Conservation (phyloP, 2,113 vertebrate genomes). For the Sturnus vulgaris region DNA sequence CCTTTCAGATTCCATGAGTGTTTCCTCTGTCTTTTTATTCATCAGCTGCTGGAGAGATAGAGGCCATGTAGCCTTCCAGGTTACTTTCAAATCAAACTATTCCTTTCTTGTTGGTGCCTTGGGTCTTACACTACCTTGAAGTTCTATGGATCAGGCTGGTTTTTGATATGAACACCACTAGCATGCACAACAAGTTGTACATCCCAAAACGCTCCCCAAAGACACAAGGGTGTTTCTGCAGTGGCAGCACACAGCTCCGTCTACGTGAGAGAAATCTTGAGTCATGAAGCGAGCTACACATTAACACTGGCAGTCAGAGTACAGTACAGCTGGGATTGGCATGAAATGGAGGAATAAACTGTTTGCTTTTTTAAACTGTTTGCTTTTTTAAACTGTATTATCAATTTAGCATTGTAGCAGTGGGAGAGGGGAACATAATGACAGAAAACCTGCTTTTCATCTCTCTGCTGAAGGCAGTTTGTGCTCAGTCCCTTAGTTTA, state of each 20-base stretch:
- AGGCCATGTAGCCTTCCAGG: not conserved
- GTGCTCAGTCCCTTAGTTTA: not conserved
- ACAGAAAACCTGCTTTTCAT: not conserved
- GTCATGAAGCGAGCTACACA: fast-evolving
- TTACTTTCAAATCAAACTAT: not conserved
- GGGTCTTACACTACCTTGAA: not conserved
- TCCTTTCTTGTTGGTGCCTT: not conserved
- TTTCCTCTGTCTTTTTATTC: conserved; percentile 20
- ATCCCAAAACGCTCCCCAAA: not conserved
- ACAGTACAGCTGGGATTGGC: not conserved
- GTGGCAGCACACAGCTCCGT: not conserved
- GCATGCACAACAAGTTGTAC: not conserved
- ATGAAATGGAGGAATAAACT: not conserved
- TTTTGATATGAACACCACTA: not conserved
- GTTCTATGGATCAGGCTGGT: not conserved
- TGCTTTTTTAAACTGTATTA: not conserved
- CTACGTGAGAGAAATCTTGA: not conserved
- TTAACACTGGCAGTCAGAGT: not conserved
- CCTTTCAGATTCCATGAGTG: not conserved
- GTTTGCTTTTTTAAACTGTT: not conserved
- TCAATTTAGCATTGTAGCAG: not conserved
- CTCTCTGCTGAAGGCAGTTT: conserved; percentile 9
- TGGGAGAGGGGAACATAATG: not conserved
- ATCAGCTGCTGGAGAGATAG: not conserved
- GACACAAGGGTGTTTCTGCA: not conserved